Percentiles rank a stretch among this genome's conserved stretches.
These are phyloP conservation scores for Meteorus sp. DNA, from an alignment of 1,140 invertebrate species.

Conservation along the genomic window DNA sequence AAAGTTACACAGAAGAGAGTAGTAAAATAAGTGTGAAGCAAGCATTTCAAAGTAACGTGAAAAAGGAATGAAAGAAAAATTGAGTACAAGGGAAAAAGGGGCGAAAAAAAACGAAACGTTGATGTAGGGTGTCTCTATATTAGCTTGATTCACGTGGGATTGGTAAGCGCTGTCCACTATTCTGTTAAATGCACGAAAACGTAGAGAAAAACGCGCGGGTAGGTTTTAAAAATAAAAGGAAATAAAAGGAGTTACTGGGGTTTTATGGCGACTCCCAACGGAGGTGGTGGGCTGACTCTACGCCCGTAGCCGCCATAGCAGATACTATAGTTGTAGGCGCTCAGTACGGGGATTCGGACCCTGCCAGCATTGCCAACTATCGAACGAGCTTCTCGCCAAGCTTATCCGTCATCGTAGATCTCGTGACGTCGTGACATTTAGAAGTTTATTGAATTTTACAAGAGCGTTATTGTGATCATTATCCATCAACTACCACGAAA, in stretches of 20 bases:
- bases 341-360: background rate
- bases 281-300: slow-evolving; percentile 12
- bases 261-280: slow-evolving; percentile 39
- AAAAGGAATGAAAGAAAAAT: too few relatives aligned
- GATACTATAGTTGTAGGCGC: too few relatives aligned
- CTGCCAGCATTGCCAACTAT: slow-evolving; percentile 22
- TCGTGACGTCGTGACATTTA: background rate
- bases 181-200: slow-evolving; percentile 1
- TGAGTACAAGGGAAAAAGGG: too few relatives aligned
- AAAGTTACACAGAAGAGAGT: too few relatives aligned
- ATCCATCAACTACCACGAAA: background rate
- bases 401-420: slow-evolving; percentile 6
- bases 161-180: slow-evolving; percentile 1
- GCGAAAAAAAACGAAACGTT: background rate
- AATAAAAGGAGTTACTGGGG: slow-evolving; percentile 42
- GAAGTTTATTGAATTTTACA: background rate
- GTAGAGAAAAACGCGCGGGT: slow-evolving; percentile 15
- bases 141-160: background rate
- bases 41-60: too few relatives aligned
- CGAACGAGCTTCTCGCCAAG: slow-evolving; percentile 9
- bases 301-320: too few relatives aligned
- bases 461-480: too few relatives aligned
- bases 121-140: slow-evolving; percentile 1
- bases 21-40: too few relatives aligned
- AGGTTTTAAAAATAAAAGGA: slow-evolving; percentile 42